These are phyloP conservation scores for Platycheirus albimanus DNA, from an alignment of 2,888 invertebrate species.

Conservation along the genomic window DNA sequence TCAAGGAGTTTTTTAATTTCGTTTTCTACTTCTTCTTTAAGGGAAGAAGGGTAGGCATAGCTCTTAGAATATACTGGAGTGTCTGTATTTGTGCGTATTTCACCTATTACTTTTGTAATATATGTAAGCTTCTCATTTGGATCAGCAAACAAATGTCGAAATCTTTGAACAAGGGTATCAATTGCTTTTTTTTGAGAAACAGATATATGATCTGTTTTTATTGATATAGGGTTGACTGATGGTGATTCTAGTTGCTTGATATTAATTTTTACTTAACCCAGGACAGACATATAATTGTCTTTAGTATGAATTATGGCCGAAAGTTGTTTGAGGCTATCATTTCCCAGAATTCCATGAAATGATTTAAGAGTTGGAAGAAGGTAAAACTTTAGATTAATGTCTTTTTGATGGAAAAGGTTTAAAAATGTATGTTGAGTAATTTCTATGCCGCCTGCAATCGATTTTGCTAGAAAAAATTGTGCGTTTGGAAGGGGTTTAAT, in stretches of 20 bases:
- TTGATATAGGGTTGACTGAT: slow-evolving; percentile 5
- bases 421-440: slow-evolving; percentile 25
- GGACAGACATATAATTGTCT: slow-evolving; percentile 1
- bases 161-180: not conserved
- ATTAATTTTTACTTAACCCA: not conserved
- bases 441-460: slow-evolving; percentile 32
- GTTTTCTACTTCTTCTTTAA: slow-evolving; percentile 7
- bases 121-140: slow-evolving; percentile 13
- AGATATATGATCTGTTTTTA: slow-evolving; percentile 17
- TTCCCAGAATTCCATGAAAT: slow-evolving; percentile 18
- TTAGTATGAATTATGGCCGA: slow-evolving; percentile 11
- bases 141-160: not conserved
- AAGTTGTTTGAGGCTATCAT: slow-evolving; percentile 17
- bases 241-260: slow-evolving; percentile 17
- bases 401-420: slow-evolving; percentile 10
- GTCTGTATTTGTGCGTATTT: slow-evolving; percentile 29
- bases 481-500: slow-evolving; percentile 13
- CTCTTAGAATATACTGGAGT: not conserved
- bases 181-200: not conserved
- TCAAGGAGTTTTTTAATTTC: slow-evolving; percentile 2
- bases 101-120: slow-evolving; percentile 16
- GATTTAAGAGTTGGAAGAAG: slow-evolving; percentile 4
- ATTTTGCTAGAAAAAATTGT: slow-evolving; percentile 34
- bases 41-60: not conserved
- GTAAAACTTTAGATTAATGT: slow-evolving; percentile 25